phyloP scores from a whole-genome alignment of 2,888 invertebrate genomes.

The Protodeltote pygarga region DNA sequence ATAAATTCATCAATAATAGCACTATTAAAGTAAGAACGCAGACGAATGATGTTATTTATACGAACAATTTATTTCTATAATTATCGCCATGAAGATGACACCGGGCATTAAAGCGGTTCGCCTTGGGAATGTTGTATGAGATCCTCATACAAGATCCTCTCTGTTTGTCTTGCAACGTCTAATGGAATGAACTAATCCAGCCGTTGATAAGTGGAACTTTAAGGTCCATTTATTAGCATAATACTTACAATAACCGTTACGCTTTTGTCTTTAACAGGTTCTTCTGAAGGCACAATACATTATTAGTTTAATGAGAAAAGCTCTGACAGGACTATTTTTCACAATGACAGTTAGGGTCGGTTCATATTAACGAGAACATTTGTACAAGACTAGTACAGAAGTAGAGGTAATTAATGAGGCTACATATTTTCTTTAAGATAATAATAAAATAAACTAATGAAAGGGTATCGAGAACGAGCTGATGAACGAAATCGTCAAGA shows the following conservation, averaged over 20 bases:
- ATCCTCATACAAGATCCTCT: conserved; percentile 31
- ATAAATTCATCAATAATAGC: conserved; percentile 19
- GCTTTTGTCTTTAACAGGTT: too few relatives aligned
- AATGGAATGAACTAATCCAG: conserved; percentile 32
- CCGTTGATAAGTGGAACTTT: conserved; percentile 29
- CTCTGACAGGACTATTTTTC: conserved; percentile 47
- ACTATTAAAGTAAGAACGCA: conserved; percentile 28
- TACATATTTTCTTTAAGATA: neutral
- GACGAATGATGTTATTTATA: conserved; percentile 31
- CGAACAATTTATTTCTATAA: conserved; percentile 49
- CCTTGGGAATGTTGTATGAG: too few relatives aligned
- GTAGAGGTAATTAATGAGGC: conserved; percentile 4
- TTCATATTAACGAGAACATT: conserved; percentile 16
- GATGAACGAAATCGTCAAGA: conserved; percentile 12
- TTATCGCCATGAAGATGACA: conserved; percentile 36
- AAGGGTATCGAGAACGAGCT: conserved; percentile 1
- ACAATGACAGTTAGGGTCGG: conserved; percentile 27
- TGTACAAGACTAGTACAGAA: conserved; percentile 12
- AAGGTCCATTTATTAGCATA: conserved; percentile 20
- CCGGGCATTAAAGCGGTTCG: conserved; percentile 30
- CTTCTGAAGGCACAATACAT: conserved; percentile 26
- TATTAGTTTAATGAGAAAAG: conserved; percentile 38
- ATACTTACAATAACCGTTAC: conserved; percentile 25
- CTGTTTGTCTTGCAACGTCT: conserved; percentile 36
- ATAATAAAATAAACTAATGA: conserved; percentile 3